Base-by-base conservation (phyloP, 2,113 vertebrate genomes). In the Xiphias gladius region DNA sequence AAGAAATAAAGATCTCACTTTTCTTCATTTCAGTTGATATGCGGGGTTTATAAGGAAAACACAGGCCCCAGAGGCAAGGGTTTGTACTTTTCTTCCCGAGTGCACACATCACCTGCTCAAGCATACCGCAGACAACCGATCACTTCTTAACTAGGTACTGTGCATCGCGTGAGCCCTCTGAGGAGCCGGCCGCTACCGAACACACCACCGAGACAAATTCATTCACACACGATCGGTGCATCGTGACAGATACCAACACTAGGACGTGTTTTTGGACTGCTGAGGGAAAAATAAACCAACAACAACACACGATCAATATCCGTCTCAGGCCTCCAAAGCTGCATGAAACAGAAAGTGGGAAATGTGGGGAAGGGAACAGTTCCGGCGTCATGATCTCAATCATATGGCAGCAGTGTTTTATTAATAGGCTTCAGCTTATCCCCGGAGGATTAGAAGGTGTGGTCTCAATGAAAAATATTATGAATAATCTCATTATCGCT, bases 401-500 rank as follows among this genome's bases (percentile, higher is more conserved):
- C 28, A 83, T 64, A 32, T 17, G 1, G 5, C 30, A 65, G 46
- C 0, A 20, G 0, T 28, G 77, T 80, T 73, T 82, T 87, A 89
- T 80, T 78, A 78, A 63, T 52, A 77, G 46, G 17, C 0, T 3
- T 79, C 32, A 79, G 59, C 39, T 76, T 78, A 14, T 28, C 35
- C 52, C 30, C 26, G 39, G 24, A 26, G 75, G 84, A 89, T 89
- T 79, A 90, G 54, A 72, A 74, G 69, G 14, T 48, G 58, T 50
- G 83, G 63, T 78, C 86, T 71, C 79, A 79, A 72, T 86, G n/a
- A 83, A 80, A 94, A 93, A 91, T 88, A 93, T 91, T 83, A 90
- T 30, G 61, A 86, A 94, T 94, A 94, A 94, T 91, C 93, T 86
- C 70, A 87, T 92, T 92, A 91, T 82, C 84, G 81, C 70, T 82